Base-by-base conservation (phyloP, 1,140 invertebrate species). In the Saxidomus purpurata region DNA sequence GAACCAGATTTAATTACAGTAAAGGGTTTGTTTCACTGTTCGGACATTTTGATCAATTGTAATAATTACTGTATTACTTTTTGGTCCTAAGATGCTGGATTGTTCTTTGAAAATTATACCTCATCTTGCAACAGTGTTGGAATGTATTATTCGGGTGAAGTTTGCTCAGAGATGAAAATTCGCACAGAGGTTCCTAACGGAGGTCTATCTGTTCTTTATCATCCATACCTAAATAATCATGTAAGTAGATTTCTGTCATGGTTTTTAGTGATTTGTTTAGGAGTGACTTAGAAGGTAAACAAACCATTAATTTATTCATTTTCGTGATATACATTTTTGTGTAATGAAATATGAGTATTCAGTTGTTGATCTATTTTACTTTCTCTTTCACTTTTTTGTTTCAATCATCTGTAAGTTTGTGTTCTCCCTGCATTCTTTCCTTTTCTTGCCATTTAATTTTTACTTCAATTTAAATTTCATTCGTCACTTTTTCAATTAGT, bases 91-190 rank as follows among this genome's bases (percentile, higher is more conserved):
- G 83, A 86, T 74, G 69, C 47, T 86, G 67, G 17, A 55, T 52
- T 17, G 47, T 69, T 49, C 63, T 67, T 83, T 59, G 36, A 67
- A 76, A 74, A 74, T 47, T 71, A 71, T 43, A 22, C 40, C 17
- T 76, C 40, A 15, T 74, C 11, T 55, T 55, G 36, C 25, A n/a
- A n/a, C 40, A 1, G 49, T 71, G 67, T 86, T 86, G 83, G 83
- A 86, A 86, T 86, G 83, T 76, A 86, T 74, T n/a, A 86, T 86
- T 74, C 43, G 47, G 83, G 67, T 52, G 83, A 86, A 52, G 31
- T 86, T 52, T 86, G 49, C 31, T 9, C 83, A 55, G 83, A 86
- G 71, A 86, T 86, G 83, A 86, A 86, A 86, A 86, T 86, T 71
- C 83, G 83, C 6, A 86, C 83, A 22, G 83, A 86, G 49, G 71